phyloP scores from a whole-genome alignment of 2,113 vertebrate species.

The Vireo altiloquus region DNA sequence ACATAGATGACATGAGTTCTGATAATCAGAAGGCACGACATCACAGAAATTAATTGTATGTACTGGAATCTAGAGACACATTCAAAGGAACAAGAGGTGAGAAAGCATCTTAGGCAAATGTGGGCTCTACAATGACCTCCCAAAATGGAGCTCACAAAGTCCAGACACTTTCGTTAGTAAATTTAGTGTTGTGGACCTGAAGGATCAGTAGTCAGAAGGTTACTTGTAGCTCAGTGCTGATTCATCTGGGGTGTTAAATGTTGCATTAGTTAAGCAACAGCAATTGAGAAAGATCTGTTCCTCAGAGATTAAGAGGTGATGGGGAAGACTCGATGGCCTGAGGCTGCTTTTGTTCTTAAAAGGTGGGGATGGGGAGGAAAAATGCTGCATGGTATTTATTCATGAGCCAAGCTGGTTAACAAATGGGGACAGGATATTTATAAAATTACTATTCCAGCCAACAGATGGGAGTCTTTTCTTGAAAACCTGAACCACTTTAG shows the following conservation, averaged over 20 bases:
- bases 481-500: not conserved
- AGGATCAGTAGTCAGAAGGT: not conserved
- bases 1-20: not conserved
- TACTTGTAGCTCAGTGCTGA: not conserved
- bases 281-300: slow-evolving; percentile 29
- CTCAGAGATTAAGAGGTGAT: slow-evolving; percentile 25
- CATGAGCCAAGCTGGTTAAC: not conserved
- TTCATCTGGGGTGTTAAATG: not conserved
- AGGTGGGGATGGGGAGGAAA: not conserved
- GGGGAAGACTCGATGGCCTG: not conserved
- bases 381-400: not conserved
- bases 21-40: not conserved
- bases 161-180: not conserved
- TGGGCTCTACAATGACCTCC: not conserved
- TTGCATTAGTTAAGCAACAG: slow-evolving; percentile 2
- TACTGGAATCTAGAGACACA: not conserved
- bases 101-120: not conserved
- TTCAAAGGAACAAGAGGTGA: not conserved
- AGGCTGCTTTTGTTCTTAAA: slow-evolving; percentile 31
- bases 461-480: not conserved
- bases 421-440: not conserved
- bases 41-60: not conserved
- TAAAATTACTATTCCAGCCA: not conserved
- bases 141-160: not conserved
- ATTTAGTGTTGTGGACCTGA: not conserved